These are phyloP conservation scores for Corella eumyota DNA, from an alignment of 23 tunicate genomes.

Conservation along the genomic window DNA sequence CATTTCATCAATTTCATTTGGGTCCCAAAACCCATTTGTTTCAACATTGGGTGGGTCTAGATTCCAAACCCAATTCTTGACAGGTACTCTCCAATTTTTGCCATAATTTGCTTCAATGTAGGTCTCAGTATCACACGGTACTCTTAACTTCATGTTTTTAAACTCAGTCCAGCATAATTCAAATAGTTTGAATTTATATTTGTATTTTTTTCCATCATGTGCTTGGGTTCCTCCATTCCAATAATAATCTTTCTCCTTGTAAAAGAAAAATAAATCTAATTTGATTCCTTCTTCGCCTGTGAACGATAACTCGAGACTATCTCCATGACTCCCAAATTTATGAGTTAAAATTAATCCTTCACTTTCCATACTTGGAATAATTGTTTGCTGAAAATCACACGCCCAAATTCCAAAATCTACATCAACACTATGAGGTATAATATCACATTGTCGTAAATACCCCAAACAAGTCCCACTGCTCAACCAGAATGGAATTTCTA, in stretches of 20 bases:
- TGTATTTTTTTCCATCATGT: constrained; percentile 53
- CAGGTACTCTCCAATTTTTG: constrained; percentile 35
- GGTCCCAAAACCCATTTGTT: constrained; percentile 48
- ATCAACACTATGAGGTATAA: constrained; percentile 50
- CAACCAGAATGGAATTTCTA: constrained; percentile 56
- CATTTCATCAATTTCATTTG: constrained; percentile 18
- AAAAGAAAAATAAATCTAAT: constrained; percentile 44
- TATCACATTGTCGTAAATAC: constrained; percentile 63
- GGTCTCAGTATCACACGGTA: constrained; percentile 48
- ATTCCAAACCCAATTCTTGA: constrained; percentile 54
- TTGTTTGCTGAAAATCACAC: constrained; percentile 12
- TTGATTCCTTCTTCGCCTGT: constrained; percentile 23
- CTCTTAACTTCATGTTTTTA: constrained; percentile 36
- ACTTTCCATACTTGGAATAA: constrained; percentile 21
- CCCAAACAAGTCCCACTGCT: constrained; percentile 61
- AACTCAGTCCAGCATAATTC: constrained; percentile 69
- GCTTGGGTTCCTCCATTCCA: constrained; percentile 76
- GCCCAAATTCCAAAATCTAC: constrained; percentile 44
- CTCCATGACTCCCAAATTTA: constrained; percentile 35
- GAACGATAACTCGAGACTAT: constrained; percentile 44
- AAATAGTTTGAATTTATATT: constrained; percentile 43
- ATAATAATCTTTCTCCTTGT: constrained; percentile 27
- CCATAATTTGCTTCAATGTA: constrained; percentile 69
- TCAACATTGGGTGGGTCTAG: constrained; percentile 57
- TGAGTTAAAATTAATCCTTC: constrained; percentile 24